These are phyloP conservation scores for Pteruthius melanotis DNA, from an alignment of 2,113 vertebrate genomes.

Conservation along the genomic window DNA sequence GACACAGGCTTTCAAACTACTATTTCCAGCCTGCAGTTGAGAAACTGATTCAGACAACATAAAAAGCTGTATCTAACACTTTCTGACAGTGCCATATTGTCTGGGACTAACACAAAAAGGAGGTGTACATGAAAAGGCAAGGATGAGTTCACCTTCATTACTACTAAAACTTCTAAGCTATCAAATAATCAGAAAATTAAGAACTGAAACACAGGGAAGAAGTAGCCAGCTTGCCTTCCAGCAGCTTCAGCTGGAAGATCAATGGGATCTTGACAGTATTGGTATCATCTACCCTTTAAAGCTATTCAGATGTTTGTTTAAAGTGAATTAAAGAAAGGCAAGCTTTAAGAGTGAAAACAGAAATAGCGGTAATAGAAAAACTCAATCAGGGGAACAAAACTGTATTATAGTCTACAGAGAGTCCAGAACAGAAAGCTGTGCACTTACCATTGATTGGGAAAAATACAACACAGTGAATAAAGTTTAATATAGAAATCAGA, in stretches of 20 bases:
- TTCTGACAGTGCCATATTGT: conserved; percentile 54
- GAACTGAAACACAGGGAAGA: neutral
- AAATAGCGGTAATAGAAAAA: neutral
- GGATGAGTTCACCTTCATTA: conserved; percentile 5
- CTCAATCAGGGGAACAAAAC: conserved; percentile 26
- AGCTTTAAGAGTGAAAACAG: neutral
- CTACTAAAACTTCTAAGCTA: neutral
- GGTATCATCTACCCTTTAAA: neutral
- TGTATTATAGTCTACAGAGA: neutral
- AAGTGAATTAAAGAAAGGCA: conserved; percentile 14
- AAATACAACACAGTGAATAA: neutral
- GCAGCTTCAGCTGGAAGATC: neutral
- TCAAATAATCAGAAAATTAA: conserved; percentile 23
- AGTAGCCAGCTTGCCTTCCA: neutral
- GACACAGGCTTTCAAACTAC: conserved; percentile 12
- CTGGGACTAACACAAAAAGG: neutral
- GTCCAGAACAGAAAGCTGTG: neutral
- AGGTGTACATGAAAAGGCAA: neutral
- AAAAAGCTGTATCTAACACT: conserved; percentile 49
- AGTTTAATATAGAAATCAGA: conserved; percentile 32
- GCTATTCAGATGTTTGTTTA: conserved; percentile 23
- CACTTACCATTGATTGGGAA: conserved; percentile 4
- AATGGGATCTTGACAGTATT: neutral
- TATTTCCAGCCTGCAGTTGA: conserved; percentile 37
- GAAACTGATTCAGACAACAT: conserved; percentile 43